Evolutionary conservation across 2,113 vertebrate species (phyloP).

Genomic region (Laticauda laticaudata): DNA sequence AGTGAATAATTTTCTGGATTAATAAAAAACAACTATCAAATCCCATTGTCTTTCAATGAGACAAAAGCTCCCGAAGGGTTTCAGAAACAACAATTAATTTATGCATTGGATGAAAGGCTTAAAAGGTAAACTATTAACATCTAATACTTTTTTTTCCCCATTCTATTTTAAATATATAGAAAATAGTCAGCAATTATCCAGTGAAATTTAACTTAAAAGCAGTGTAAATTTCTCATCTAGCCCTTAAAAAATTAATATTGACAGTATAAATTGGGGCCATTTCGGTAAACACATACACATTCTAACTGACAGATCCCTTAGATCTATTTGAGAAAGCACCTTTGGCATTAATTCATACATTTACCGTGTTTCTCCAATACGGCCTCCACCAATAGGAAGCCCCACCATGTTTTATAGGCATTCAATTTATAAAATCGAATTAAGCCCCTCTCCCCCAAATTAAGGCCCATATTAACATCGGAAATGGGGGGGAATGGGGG

Average conservation of each 20-base stretch:
- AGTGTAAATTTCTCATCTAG: neutral
- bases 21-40: neutral
- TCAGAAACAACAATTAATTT: constrained; percentile 1
- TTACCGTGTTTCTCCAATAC: neutral
- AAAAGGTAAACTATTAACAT: neutral
- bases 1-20: neutral
- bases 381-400: too few species aligned
- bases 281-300: neutral
- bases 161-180: neutral
- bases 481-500: too few species aligned
- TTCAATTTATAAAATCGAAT: too few species aligned
- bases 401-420: too few species aligned
- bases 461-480: too few species aligned
- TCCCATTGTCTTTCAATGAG: neutral
- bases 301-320: neutral
- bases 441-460: too few species aligned
- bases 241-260: neutral
- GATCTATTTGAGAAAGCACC: neutral
- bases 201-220: neutral
- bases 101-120: neutral
- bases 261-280: neutral
- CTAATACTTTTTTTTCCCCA: neutral
- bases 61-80: neutral
- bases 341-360: neutral
- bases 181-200: neutral